phyloP scores from a whole-genome alignment of 2,797 vertebrate species.

The Pangasius djambal region DNA sequence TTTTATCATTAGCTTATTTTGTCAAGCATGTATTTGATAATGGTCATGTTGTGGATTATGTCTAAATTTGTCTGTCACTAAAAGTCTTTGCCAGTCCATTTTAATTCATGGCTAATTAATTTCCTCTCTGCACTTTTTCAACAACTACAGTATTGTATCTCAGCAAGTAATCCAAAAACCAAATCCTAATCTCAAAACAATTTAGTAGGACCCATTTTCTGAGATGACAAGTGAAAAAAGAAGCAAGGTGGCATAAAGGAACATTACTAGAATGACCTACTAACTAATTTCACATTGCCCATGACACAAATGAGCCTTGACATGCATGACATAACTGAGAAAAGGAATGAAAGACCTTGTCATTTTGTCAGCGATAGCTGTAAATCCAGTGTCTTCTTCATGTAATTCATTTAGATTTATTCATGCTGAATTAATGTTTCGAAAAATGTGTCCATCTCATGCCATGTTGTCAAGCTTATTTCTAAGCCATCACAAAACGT shows the following conservation, averaged over 20 bases:
- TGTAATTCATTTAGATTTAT: not conserved
- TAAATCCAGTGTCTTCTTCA: not conserved
- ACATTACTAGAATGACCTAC: not conserved
- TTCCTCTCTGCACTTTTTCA: not conserved
- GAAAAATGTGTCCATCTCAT: not conserved
- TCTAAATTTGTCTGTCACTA: not conserved
- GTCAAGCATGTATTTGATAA: not conserved
- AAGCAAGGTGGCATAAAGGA: not conserved
- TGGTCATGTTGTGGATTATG: constrained; percentile 1
- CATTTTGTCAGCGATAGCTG: not conserved
- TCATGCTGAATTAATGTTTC: not conserved
- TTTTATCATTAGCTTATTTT: not conserved
- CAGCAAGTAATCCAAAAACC: constrained; percentile 4
- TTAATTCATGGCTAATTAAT: constrained; percentile 9
- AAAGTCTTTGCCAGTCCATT: not conserved
- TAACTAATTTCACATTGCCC: not conserved
- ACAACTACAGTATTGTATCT: not conserved
- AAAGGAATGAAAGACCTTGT: not conserved
- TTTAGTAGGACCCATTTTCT: not conserved
- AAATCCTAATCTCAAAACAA: not conserved
- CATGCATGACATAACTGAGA: constrained; percentile 6
- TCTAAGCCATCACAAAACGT: not conserved
- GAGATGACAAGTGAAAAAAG: not conserved
- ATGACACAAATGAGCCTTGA: not conserved
- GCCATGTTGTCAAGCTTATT: not conserved